Evolutionary conservation across 2,113 vertebrate genomes (phyloP).

Genomic region (Thunnus maccoyii): DNA sequence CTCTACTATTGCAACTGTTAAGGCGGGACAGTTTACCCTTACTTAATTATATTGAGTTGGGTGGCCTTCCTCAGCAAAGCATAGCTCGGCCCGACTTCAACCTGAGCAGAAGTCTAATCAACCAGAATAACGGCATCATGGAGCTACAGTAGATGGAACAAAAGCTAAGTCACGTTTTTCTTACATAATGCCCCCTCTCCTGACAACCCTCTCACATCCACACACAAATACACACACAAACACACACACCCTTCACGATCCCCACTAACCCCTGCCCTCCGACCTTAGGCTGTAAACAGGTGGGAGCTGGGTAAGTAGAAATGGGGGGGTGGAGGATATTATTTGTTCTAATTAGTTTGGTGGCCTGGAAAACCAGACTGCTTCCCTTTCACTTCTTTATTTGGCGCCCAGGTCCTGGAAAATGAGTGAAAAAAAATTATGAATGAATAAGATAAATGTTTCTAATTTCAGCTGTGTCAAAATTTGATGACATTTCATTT

Average conservation of each 20-base stretch:
- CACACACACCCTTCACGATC: slow-evolving; percentile 41
- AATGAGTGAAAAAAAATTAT: background rate
- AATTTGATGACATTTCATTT: background rate
- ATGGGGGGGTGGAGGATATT: background rate
- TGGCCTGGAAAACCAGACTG: slow-evolving; percentile 20
- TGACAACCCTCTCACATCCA: background rate
- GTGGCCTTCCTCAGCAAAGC: background rate
- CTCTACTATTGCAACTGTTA: slow-evolving; percentile 9
- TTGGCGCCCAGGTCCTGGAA: background rate
- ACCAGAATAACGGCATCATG: background rate
- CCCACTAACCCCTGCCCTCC: slow-evolving; percentile 46
- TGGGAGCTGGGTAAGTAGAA: slow-evolving; percentile 29
- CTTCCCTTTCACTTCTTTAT: background rate
- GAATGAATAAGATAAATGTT: background rate
- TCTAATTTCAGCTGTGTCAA: background rate
- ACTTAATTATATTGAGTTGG: background rate
- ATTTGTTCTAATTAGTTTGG: slow-evolving; percentile 44
- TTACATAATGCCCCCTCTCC: background rate
- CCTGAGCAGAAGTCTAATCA: background rate
- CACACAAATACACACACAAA: slow-evolving; percentile 22
- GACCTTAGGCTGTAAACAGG: slow-evolving; percentile 66
- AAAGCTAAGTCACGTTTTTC: slow-evolving; percentile 13
- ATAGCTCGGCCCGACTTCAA: background rate
- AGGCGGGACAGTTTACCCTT: background rate
- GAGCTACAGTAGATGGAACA: background rate